Percentiles rank a stretch among this genome's conserved stretches.
These are phyloP conservation scores for Anthopleura sola DNA, from an alignment of 64 coral and sea anemone species.

Conservation along the genomic window DNA sequence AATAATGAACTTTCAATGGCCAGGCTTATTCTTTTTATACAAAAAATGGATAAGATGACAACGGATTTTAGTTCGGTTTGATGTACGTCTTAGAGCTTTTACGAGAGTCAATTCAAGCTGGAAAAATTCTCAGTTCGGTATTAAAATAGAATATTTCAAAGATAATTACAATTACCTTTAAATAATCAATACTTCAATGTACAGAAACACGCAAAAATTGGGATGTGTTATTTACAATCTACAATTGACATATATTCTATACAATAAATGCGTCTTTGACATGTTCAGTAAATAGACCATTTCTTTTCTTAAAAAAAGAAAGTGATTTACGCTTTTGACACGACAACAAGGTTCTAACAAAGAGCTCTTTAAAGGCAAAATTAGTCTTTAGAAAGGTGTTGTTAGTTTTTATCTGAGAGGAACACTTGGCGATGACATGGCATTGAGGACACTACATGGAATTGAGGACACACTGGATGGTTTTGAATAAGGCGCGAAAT, in stretches of 20 bases:
- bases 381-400: background rate
- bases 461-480: background rate
- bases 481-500: background rate
- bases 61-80: too few relatives aligned
- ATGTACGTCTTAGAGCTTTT: too few relatives aligned
- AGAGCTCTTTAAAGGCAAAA: background rate
- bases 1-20: background rate
- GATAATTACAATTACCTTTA: too few relatives aligned
- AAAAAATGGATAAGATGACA: background rate
- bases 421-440: conserved; percentile 1
- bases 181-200: background rate
- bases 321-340: background rate
- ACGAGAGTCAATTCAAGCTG: too few relatives aligned
- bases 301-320: background rate
- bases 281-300: background rate
- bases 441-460: too few relatives aligned
- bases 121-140: too few relatives aligned
- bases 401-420: conserved; percentile 11
- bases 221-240: background rate
- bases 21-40: background rate
- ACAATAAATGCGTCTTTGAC: background rate
- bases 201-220: background rate
- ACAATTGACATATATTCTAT: background rate
- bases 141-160: too few relatives aligned
- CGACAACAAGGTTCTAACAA: background rate